phyloP scores from a whole-genome alignment of 2,888 invertebrate genomes.

The Pheosia gnoma region DNA sequence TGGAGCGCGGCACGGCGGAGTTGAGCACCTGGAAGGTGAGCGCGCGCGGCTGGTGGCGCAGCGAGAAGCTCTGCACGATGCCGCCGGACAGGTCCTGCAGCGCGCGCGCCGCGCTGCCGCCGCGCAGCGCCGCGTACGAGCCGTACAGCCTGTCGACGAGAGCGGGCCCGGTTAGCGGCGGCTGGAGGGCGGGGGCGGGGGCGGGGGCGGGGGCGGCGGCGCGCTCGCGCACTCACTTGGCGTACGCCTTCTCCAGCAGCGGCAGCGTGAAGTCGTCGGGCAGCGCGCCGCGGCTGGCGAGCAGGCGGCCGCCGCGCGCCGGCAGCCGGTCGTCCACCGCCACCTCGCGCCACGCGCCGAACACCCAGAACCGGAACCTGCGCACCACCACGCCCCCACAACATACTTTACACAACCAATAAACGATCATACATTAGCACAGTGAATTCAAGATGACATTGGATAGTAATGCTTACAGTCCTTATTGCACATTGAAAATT shows the following conservation, averaged over 20 bases:
- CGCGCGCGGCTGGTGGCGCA: constrained; percentile 86
- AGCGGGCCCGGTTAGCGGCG: constrained; percentile 8
- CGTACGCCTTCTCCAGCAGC: constrained; percentile 91
- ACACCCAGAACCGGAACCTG: constrained; percentile 92
- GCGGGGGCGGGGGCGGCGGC: too few relatives aligned
- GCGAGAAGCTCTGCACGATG: constrained; percentile 88
- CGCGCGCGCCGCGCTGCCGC: constrained; percentile 85
- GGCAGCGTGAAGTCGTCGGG: constrained; percentile 89
- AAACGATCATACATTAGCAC: too few relatives aligned
- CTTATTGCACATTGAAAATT: too few relatives aligned
- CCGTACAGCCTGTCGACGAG: constrained; percentile 84
- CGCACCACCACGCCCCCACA: constrained; percentile 12
- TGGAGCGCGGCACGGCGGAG: constrained; percentile 88
- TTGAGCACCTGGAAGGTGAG: constrained; percentile 87
- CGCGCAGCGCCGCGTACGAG: constrained; percentile 86
- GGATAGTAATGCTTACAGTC: too few relatives aligned
- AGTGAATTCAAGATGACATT: too few relatives aligned
- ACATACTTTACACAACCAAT: too few relatives aligned
- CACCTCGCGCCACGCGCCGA: constrained; percentile 90
- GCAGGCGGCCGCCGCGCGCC: constrained; percentile 86
- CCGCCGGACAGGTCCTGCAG: constrained; percentile 90
- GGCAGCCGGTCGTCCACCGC: constrained; percentile 90
- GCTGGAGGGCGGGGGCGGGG: background rate
- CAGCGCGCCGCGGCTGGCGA: constrained; percentile 82
- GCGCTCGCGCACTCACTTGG: constrained; percentile 84